Percentiles rank a stretch among this genome's conserved stretches.
These are phyloP conservation scores for Germaria angustata DNA, from an alignment of 2,888 invertebrate species.

Conservation along the genomic window DNA sequence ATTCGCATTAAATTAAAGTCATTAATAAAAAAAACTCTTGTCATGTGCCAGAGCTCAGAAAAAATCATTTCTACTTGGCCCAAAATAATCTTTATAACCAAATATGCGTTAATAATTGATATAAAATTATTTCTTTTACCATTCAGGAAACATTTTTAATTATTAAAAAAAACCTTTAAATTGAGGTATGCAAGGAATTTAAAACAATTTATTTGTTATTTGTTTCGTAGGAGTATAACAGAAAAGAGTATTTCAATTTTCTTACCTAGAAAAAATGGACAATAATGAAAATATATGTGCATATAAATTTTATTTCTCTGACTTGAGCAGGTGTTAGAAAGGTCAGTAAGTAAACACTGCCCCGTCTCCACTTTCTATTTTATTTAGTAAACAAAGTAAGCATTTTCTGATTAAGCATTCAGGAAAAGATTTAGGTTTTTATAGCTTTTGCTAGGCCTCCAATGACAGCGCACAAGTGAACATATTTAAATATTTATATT, in stretches of 20 bases:
- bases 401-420: background rate
- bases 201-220: background rate
- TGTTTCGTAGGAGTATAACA: too few relatives aligned
- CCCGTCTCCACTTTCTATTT: background rate
- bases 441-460: background rate
- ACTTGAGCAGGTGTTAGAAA: background rate
- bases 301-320: too few relatives aligned
- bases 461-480: background rate
- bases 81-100: too few relatives aligned
- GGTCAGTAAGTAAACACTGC: background rate
- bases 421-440: background rate
- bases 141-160: background rate
- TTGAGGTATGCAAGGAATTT: background rate
- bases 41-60: too few relatives aligned
- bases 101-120: too few relatives aligned
- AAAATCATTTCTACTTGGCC: too few relatives aligned
- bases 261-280: too few relatives aligned
- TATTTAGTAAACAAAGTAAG: background rate
- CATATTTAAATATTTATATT: background rate
- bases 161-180: background rate
- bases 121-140: too few relatives aligned
- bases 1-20: background rate
- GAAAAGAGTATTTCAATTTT: too few relatives aligned
- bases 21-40: too few relatives aligned
- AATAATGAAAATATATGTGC: background rate